phyloP scores from a whole-genome alignment of 1,140 invertebrate genomes.

The Drosophila murphyi region DNA sequence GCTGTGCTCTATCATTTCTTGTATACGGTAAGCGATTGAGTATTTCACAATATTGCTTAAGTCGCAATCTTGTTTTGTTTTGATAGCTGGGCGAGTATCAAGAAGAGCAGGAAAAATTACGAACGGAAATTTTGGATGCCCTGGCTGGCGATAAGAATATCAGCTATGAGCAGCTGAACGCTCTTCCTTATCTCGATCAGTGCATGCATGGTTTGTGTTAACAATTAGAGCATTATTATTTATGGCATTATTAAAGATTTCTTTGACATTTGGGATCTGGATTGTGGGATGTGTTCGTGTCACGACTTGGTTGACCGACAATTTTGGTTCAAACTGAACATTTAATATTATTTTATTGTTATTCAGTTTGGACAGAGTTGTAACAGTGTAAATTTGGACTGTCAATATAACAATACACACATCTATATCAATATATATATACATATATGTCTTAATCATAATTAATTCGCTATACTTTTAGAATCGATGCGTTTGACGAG shows the following conservation, averaged over 20 bases:
- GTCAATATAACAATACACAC: too few species aligned
- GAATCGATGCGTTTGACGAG: conserved; percentile 66
- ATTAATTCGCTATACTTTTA: conserved; percentile 9
- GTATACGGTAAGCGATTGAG: conserved; percentile 52
- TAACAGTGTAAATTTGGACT: too few species aligned
- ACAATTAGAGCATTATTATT: neutral
- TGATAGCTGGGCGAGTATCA: conserved; percentile 61
- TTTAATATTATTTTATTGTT: too few species aligned
- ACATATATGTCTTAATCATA: neutral
- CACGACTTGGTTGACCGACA: too few species aligned
- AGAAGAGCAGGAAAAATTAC: conserved; percentile 60
- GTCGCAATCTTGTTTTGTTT: neutral
- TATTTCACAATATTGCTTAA: conserved; percentile 19
- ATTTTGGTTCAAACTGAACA: too few species aligned
- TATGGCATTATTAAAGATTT: too few species aligned
- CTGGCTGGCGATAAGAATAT: conserved; percentile 40
- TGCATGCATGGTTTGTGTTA: conserved; percentile 58
- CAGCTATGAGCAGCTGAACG: conserved; percentile 56
- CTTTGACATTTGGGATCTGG: too few species aligned
- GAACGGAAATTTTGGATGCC: conserved; percentile 52
- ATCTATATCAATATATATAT: too few species aligned
- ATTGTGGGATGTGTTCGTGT: too few species aligned
- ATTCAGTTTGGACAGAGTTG: too few species aligned
- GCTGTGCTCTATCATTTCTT: conserved; percentile 68
- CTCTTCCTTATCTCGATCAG: conserved; percentile 74